Conservation (phyloP, 2,888 invertebrate genomes). For the Bombylius discolor region DNA sequence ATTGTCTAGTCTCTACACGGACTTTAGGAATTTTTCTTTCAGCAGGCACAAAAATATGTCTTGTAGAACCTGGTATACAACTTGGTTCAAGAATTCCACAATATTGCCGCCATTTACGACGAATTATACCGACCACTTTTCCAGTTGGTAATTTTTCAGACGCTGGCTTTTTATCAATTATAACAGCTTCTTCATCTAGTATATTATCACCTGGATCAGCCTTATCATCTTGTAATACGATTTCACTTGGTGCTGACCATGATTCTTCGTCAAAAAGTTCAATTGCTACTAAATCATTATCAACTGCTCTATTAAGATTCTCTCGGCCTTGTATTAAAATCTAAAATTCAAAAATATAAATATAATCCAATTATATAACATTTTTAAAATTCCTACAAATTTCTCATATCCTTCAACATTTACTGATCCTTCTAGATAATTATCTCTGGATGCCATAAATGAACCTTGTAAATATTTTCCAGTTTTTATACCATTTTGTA, state of each 20-base stretch:
- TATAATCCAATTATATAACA: constrained; percentile 9
- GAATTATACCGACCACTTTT: constrained; percentile 82
- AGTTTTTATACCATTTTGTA: constrained; percentile 66
- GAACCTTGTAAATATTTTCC: constrained; percentile 68
- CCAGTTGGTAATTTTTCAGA: constrained; percentile 53
- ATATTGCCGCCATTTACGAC: constrained; percentile 94
- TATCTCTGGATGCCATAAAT: constrained; percentile 78
- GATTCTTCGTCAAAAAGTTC: constrained; percentile 75
- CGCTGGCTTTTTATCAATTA: constrained; percentile 28
- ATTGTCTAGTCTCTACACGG: constrained; percentile 88
- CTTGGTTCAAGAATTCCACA: constrained; percentile 87
- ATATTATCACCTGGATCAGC: constrained; percentile 52
- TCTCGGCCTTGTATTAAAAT: constrained; percentile 73
- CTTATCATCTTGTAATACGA: constrained; percentile 64
- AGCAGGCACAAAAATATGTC: constrained; percentile 88
- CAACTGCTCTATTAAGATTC: constrained; percentile 83
- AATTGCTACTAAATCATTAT: constrained; percentile 88
- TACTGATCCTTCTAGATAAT: constrained; percentile 84
- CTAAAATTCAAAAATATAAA: constrained; percentile 33
- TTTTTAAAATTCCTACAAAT: constrained; percentile 45
- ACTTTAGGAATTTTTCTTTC: constrained; percentile 90
- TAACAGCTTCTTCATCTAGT: constrained; percentile 46
- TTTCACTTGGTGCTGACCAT: constrained; percentile 84
- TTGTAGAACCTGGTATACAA: constrained; percentile 50
- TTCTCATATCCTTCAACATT: constrained; percentile 67